Evolutionary conservation across 2,113 vertebrate genomes (phyloP).

Genomic region (Hippocampus barbouri): DNA sequence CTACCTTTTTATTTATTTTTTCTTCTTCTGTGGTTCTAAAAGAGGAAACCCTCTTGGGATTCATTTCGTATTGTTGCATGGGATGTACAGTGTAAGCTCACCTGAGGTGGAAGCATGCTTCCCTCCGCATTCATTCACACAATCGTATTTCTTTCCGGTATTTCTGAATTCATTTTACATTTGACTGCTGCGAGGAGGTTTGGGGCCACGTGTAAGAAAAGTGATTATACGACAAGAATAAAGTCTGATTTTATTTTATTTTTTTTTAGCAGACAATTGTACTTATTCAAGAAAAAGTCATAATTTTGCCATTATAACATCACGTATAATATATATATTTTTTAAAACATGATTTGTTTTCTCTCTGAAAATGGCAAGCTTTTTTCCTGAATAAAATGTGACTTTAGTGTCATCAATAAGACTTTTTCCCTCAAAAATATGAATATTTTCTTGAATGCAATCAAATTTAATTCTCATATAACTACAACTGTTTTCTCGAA

Average conservation of each 20-base stretch:
- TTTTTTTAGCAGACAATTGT: neutral
- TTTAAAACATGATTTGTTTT: no score
- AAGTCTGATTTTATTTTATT: neutral
- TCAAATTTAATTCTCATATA: neutral
- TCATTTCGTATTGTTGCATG: constrained; percentile 74
- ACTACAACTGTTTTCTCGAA: neutral
- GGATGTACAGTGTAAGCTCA: constrained; percentile 71
- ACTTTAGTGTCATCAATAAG: neutral
- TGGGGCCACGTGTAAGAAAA: neutral
- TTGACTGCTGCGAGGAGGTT: neutral
- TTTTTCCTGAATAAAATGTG: neutral
- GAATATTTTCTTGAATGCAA: no score
- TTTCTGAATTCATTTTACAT: neutral
- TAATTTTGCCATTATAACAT: no score
- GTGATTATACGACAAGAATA: neutral
- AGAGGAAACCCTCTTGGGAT: constrained; percentile 77
- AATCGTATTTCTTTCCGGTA: neutral
- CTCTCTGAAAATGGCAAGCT: no score
- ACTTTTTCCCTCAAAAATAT: no score
- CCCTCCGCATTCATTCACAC: constrained; percentile 43
- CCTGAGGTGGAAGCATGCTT: constrained; percentile 70
- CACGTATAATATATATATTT: neutral
- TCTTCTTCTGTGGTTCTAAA: constrained; percentile 83
- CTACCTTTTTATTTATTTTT: constrained; percentile 60
- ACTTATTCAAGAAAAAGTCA: neutral